Evolutionary conservation across 2,113 vertebrate genomes (phyloP).

Genomic region (Tautogolabrus adspersus): DNA sequence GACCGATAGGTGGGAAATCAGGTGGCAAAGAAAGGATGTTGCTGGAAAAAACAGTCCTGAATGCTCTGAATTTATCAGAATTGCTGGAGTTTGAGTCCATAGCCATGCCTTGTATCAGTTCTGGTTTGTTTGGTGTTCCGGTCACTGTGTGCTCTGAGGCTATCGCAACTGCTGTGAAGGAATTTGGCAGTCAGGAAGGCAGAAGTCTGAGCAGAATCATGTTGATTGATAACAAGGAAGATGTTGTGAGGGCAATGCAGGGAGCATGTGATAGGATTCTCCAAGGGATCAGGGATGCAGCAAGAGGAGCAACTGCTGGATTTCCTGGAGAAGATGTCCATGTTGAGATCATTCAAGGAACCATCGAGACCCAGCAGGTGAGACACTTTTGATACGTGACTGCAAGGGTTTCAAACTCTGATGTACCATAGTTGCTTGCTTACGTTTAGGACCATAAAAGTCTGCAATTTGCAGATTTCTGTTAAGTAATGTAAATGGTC

Average conservation of each 20-base stretch:
- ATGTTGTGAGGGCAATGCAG: slow-evolving; percentile 62
- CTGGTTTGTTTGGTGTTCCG: slow-evolving; percentile 66
- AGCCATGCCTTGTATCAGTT: slow-evolving; percentile 79
- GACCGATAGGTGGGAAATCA: slow-evolving; percentile 49
- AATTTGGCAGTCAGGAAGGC: slow-evolving; percentile 49
- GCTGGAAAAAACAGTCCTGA: slow-evolving; percentile 42
- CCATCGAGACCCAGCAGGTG: slow-evolving; percentile 70
- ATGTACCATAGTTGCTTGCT: too few species aligned
- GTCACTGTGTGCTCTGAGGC: slow-evolving; percentile 66
- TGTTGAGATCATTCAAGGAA: slow-evolving; percentile 60
- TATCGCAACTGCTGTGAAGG: slow-evolving; percentile 64
- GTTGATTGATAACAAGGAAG: slow-evolving; percentile 62
- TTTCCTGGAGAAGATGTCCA: slow-evolving; percentile 11
- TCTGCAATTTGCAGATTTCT: too few species aligned
- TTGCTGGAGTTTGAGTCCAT: slow-evolving; percentile 33
- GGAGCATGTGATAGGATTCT: slow-evolving; percentile 62
- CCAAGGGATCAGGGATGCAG: not conserved
- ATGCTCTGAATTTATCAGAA: slow-evolving; percentile 63
- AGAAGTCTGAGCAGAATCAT: slow-evolving; percentile 40
- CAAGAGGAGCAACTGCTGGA: slow-evolving; percentile 3
- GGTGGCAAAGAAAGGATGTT: slow-evolving; percentile 36
- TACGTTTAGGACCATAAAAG: too few species aligned
- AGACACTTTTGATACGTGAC: slow-evolving; percentile 3
- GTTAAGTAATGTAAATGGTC: too few species aligned
- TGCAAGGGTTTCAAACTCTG: not conserved